Base-by-base conservation (phyloP, 2,888 invertebrate species). In the Hemithea aestivaria region DNA sequence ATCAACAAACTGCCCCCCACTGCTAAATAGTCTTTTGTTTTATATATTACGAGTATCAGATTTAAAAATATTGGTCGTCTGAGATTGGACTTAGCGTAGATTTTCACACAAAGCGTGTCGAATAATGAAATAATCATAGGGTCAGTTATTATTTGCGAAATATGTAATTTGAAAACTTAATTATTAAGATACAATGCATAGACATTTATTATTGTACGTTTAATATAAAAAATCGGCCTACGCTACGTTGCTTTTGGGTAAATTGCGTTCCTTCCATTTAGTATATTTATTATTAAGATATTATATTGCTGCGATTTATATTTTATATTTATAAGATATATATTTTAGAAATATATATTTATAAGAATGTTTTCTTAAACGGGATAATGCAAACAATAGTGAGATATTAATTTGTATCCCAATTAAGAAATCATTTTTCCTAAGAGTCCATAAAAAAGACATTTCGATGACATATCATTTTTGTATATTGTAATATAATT, bases 401-500 rank as follows among this genome's bases (percentile, higher is more conserved):
- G 20, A 7, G 33, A 20, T 11, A 20, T 34, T 35, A 12, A 22
- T 29, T 11, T 32, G 16, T 40, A 40, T 45, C 44, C 44, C 44
- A 40, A 7, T 43, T 40, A 25, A 31, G 39, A 41, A 45, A 41
- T 35, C 33, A 33, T 35, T 9, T 32, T 35, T 33, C 12, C 16
- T 10, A 42, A 38, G 42, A 48, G 52, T 48, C 48, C 47, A 49
- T 44, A 27, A 40, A 26, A 24, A 47, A 37, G 24, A 52, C 36
- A 40, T 44, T 48, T 64, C 57, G 61, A 66, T 66, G 48, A 81
- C 79, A 80, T 81, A 81, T 81, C 80, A 81, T 76, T 77, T 77
- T 72, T 58, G 51, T 63, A 65, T 59, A 63, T 61, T 63, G 56
- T 64, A 69, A 68, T 55, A 59, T 57, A 54, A 53, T 43, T 52